Conservation (phyloP, 2,888 invertebrate species). For the Abrostola tripartita region DNA sequence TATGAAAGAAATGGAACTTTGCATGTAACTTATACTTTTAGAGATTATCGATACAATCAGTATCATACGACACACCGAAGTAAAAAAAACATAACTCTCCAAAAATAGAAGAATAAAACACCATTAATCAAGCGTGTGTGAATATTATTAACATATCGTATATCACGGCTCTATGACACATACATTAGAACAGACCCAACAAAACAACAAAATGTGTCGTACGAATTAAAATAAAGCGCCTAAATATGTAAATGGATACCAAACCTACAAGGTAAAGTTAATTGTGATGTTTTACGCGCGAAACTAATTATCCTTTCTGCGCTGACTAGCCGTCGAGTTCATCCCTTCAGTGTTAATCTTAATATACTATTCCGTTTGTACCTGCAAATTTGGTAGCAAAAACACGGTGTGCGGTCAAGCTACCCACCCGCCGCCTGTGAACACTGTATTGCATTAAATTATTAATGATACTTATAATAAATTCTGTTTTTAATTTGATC, state of each 20-base stretch:
- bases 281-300: constrained; percentile 63
- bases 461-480: constrained; percentile 84
- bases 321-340: constrained; percentile 62
- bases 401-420: constrained; percentile 77
- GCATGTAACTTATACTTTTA: no score
- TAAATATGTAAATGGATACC: constrained; percentile 30
- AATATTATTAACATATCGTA: constrained; percentile 13
- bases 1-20: no score
- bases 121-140: neutral
- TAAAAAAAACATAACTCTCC: neutral
- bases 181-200: constrained; percentile 11
- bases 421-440: constrained; percentile 56
- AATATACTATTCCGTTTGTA: constrained; percentile 84
- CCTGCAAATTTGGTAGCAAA: constrained; percentile 74
- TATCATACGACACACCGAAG: no score
- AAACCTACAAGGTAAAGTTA: constrained; percentile 32
- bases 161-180: constrained; percentile 13
- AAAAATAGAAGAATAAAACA: neutral
- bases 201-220: constrained; percentile 4
- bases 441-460: constrained; percentile 79
- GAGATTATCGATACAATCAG: no score
- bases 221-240: constrained; percentile 26
- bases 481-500: constrained; percentile 87
- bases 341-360: constrained; percentile 77
- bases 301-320: constrained; percentile 72